Evolutionary conservation across 2,797 vertebrate genomes (phyloP).

Genomic region (Antennarius maculatus): DNA sequence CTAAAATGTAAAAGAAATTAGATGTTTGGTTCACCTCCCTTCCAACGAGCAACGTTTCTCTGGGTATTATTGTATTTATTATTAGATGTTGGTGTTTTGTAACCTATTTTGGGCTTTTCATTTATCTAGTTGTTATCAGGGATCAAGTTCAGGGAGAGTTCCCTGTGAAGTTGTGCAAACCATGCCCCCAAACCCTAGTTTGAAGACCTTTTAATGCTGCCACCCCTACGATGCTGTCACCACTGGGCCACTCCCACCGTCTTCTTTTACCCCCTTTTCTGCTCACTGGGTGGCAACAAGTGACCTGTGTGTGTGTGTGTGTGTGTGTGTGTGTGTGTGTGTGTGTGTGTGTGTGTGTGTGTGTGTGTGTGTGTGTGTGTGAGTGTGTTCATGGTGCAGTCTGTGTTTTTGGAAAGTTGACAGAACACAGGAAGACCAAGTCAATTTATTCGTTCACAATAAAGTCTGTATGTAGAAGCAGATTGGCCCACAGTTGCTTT

Average conservation of each 20-base stretch:
- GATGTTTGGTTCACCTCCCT: background rate
- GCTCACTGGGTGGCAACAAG: constrained; percentile 55
- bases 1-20: background rate
- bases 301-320: constrained; percentile 18
- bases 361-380: constrained; percentile 23
- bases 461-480: constrained; percentile 69
- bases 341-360: constrained; percentile 28
- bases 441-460: constrained; percentile 64
- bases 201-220: constrained; percentile 35
- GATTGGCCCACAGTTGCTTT: constrained; percentile 60
- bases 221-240: background rate
- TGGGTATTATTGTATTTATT: constrained; percentile 17
- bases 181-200: constrained; percentile 32
- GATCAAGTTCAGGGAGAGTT: constrained; percentile 24
- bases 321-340: constrained; percentile 26
- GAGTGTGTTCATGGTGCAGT: constrained; percentile 27
- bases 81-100: background rate
- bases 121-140: constrained; percentile 36
- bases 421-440: constrained; percentile 51
- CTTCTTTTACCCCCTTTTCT: constrained; percentile 30
- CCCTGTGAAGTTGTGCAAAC: constrained; percentile 39
- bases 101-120: background rate
- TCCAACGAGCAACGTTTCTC: too few relatives aligned
- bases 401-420: constrained; percentile 56
- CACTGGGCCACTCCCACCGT: constrained; percentile 2